Evolutionary conservation across 2,113 vertebrate species (phyloP), one percentile per base, ranked within the genome.

Genomic region (Shinisaurus crocodilurus): DNA sequence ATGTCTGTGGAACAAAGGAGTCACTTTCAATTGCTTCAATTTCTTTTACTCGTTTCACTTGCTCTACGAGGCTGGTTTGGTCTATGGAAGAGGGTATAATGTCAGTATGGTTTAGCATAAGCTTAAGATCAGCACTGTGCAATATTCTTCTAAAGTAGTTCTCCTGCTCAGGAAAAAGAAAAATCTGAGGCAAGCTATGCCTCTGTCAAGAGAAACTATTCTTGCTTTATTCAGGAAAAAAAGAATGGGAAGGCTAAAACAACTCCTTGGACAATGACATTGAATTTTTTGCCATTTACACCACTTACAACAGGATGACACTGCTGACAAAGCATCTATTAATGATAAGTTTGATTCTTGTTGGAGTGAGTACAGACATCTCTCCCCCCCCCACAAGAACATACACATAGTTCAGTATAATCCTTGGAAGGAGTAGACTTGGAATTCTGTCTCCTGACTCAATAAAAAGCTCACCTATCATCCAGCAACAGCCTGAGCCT

Each of bases 11-110:
- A 97, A 99, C 95, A 98, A 99, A 99, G 95, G 98, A 98, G 97
- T 99, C 98, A 89, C 98, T 98, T 95, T 99, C 99, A 96, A 99
- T 99, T 95, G 98, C 98, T 96, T 99, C 99, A 87, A 99, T 99
- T 92, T 99, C 98, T 97, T 99, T 99, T 89, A 99, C 98, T 96
- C 99, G 96, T 97, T 97, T 99, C 95, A 99, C 99, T 94, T 99
- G 99, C 93, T 99, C 98, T 65, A 98, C 96, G 6, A 99, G 98
- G 94, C 98, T 98, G 95, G 97, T 92, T 91, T 98, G 98, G 92
- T 98, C 99, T 99, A 92, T 95, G 95, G 89, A 91, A 90, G 70
- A 93, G 69, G 60, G 87, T 50, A 89, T 9, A 77, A 87, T 40
- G 87, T 92, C 75, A 91, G 92, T 70, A n/a, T 76, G 65, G 92